Evolutionary conservation across 1,140 invertebrate genomes (phyloP).

Genomic region (Scaptomyza pallida): DNA sequence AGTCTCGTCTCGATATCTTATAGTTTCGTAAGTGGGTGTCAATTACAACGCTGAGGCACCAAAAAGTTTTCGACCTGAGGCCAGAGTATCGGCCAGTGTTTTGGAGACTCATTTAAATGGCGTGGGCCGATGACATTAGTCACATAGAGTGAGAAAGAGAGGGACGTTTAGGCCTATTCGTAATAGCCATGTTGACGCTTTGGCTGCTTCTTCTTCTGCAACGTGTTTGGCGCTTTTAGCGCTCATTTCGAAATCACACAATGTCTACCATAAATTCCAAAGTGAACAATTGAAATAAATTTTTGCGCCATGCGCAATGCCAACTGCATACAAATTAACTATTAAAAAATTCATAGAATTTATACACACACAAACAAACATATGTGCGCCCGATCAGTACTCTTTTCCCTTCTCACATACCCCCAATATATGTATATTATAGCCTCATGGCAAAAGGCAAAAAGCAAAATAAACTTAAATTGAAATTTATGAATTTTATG

Average conservation of each 20-base stretch:
- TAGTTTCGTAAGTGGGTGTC: constrained; percentile 71
- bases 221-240: constrained; percentile 46
- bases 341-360: constrained; percentile 83
- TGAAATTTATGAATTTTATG: constrained; percentile 83
- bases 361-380: constrained; percentile 63
- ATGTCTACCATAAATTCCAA: constrained; percentile 82
- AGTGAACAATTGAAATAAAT: constrained; percentile 83
- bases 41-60: constrained; percentile 59
- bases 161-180: background rate
- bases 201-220: too few species aligned
- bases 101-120: constrained; percentile 43
- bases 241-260: constrained; percentile 80
- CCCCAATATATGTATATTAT: background rate
- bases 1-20: constrained; percentile 30
- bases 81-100: constrained; percentile 11
- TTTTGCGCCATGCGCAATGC: constrained; percentile 78
- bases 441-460: constrained; percentile 53
- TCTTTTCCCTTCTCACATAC: background rate
- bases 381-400: constrained; percentile 5
- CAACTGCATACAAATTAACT: constrained; percentile 81
- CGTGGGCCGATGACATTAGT: constrained; percentile 75
- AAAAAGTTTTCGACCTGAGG: constrained; percentile 34
- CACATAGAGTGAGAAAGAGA: constrained; percentile 12
- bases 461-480: constrained; percentile 79
- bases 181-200: constrained; percentile 32